A percentile compares a stretch with the other conserved stretches of the same genome.
phyloP scores from a whole-genome alignment of 2,888 invertebrate genomes.

The Agriopis marginaria region DNA sequence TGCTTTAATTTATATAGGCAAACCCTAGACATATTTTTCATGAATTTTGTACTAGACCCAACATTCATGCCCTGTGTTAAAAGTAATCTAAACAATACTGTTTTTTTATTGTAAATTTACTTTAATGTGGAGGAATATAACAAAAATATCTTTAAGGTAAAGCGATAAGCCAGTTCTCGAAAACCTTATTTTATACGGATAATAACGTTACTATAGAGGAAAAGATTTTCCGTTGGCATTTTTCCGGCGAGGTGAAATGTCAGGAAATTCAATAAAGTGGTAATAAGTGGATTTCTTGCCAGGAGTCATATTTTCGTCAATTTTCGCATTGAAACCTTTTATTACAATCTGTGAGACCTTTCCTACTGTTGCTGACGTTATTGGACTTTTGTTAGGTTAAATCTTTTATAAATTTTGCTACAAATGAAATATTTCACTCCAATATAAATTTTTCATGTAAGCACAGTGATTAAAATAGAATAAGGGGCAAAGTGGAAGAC shows the following conservation, averaged over 20 bases:
- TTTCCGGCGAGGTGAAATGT: conserved; percentile 66
- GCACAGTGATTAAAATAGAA: too few species aligned
- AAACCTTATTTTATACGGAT: conserved; percentile 58
- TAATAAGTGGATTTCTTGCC: conserved; percentile 73
- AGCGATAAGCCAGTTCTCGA: conserved; percentile 49
- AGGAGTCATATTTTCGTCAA: conserved; percentile 69
- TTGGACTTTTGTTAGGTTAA: conserved; percentile 19
- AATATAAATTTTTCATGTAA: too few species aligned
- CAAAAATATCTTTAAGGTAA: conserved; percentile 43
- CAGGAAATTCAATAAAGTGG: conserved; percentile 76
- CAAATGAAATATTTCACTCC: too few species aligned
- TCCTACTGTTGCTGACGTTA: conserved; percentile 33
- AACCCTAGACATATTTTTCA: too few species aligned
- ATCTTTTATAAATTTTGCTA: neutral
- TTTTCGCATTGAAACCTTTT: conserved; percentile 61
- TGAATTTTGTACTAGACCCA: too few species aligned
- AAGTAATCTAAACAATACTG: neutral
- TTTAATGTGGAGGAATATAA: neutral
- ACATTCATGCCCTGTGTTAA: too few species aligned
- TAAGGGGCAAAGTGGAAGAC: too few species aligned
- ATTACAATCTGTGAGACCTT: conserved; percentile 54
- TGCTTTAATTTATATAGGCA: too few species aligned
- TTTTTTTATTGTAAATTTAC: neutral
- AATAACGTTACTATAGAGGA: conserved; percentile 58
- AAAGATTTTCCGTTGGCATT: conserved; percentile 62